phyloP scores from a whole-genome alignment of 2,113 vertebrate species.

The Phoxinus phoxinus region DNA sequence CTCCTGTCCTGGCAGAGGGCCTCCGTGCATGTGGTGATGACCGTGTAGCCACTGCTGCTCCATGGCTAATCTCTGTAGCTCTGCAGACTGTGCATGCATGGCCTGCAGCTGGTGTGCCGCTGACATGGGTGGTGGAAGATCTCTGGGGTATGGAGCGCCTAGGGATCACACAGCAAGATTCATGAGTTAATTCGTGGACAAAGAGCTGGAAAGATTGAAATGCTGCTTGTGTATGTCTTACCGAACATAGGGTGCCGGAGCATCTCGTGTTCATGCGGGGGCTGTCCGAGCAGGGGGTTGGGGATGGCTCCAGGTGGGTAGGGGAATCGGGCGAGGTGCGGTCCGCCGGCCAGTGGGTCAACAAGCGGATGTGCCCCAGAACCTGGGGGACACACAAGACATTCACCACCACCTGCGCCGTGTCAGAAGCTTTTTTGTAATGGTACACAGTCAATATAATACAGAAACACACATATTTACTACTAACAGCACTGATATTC shows the following conservation, averaged over 20 bases:
- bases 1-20: conserved; percentile 94
- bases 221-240: conserved; percentile 66
- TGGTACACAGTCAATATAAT: conserved; percentile 56
- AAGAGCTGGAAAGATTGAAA: neutral
- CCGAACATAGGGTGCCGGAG: conserved; percentile 96
- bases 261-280: conserved; percentile 98
- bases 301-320: conserved; percentile 95
- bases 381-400: conserved; percentile 85
- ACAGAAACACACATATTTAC: conserved; percentile 51
- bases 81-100: conserved; percentile 97
- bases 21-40: conserved; percentile 96
- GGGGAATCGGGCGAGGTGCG: conserved; percentile 93
- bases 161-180: conserved; percentile 29
- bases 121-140: conserved; percentile 94
- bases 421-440: conserved; percentile 72
- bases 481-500: conserved; percentile 52
- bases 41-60: conserved; percentile 98
- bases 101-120: conserved; percentile 97
- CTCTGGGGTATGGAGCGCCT: conserved; percentile 93
- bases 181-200: conserved; percentile 1
- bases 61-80: conserved; percentile 97
- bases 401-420: conserved; percentile 82
- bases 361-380: conserved; percentile 91
- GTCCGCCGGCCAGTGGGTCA: conserved; percentile 89
- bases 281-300: conserved; percentile 91